Evolutionary conservation across 2,797 vertebrate genomes (phyloP), one percentile per base, ranked within the genome.

Genomic region (Linurgus olivaceus): DNA sequence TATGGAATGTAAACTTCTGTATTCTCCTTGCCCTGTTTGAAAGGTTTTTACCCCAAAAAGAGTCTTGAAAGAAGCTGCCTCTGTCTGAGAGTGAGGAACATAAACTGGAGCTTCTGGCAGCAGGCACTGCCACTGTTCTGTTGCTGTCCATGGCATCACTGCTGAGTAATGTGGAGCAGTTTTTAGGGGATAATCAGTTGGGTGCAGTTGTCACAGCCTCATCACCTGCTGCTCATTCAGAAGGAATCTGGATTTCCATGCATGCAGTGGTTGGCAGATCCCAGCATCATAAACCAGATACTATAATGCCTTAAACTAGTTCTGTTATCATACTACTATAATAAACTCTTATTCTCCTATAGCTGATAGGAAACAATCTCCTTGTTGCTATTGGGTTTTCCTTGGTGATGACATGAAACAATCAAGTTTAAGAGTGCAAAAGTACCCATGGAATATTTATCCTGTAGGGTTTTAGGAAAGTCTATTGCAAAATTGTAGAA

Each of bases 241-340:
- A 88, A 96, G 93, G 89, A 94, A 97, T 97, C 62, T 96, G 91
- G 91, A 94, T 66, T 96, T 88, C 91, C 91, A 96, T 52, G 76
- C 84, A 92, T 19, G 94, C 88, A 93, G 50, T 58, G 65, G 42
- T 72, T 92, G 92, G 84, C 94, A 96, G 90, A 91, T 78, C 65
- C 62, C 86, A 95, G 74, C 90, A 80, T 0, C 21, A 87, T 58
- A 72, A 91, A 87, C 78, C 51, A 80, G 86, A 87, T 58, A 71
- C 28, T 83, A 37, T 68, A 86, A 80, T 55, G 58, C 72, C 54
- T 71, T 89, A 80, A 94, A 96, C 78, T 62, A 48, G 87, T 61
- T 87, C 78, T 85, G 55, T 87, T 92, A 82, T 94, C 71, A 86
- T 21, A 29, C 48, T 42, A 6, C 84, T 94, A 70, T 51, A 93